Evolutionary conservation across 2,797 vertebrate species (phyloP).

Genomic region (Thunnus albacares): DNA sequence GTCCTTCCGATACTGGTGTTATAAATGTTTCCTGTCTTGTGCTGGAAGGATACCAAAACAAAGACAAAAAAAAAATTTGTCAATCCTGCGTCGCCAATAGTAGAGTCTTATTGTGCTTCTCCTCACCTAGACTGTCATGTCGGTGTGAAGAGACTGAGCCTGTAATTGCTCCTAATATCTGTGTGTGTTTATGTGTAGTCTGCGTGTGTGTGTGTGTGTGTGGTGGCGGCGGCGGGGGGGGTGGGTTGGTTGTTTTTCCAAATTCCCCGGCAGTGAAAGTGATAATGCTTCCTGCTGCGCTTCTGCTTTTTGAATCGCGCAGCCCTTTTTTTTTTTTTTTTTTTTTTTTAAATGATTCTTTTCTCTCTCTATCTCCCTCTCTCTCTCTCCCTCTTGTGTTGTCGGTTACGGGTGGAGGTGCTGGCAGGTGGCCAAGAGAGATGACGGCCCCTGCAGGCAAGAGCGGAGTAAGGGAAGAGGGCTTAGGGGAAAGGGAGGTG

Average conservation of each 20-base stretch:
- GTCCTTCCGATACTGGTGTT: not conserved
- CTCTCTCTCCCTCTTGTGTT: conserved; percentile 30
- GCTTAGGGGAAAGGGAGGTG: conserved; percentile 56
- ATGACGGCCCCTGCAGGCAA: conserved; percentile 62
- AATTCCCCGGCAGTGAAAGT: conserved; percentile 52
- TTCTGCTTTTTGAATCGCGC: conserved; percentile 37
- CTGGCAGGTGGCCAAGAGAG: conserved; percentile 72
- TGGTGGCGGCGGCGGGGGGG: not conserved
- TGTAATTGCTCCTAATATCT: conserved; percentile 57
- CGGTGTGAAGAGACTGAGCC: conserved; percentile 25
- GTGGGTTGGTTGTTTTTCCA: not conserved
- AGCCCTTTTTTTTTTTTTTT: not conserved
- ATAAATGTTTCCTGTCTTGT: not conserved
- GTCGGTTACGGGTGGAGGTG: conserved; percentile 40
- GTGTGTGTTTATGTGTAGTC: not conserved
- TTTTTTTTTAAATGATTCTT: conserved; percentile 41
- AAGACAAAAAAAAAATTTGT: not conserved
- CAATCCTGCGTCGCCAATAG: not conserved
- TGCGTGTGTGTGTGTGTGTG: not conserved
- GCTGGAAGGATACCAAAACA: not conserved
- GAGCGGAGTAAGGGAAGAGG: conserved; percentile 48
- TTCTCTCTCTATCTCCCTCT: conserved; percentile 35
- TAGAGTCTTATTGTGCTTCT: conserved; percentile 20
- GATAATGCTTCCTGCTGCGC: conserved; percentile 56
- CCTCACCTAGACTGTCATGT: conserved; percentile 33